Evolutionary conservation across 1,140 invertebrate species (phyloP), one percentile per base, ranked within the genome.

Genomic region (Drosophila asahinai): DNA sequence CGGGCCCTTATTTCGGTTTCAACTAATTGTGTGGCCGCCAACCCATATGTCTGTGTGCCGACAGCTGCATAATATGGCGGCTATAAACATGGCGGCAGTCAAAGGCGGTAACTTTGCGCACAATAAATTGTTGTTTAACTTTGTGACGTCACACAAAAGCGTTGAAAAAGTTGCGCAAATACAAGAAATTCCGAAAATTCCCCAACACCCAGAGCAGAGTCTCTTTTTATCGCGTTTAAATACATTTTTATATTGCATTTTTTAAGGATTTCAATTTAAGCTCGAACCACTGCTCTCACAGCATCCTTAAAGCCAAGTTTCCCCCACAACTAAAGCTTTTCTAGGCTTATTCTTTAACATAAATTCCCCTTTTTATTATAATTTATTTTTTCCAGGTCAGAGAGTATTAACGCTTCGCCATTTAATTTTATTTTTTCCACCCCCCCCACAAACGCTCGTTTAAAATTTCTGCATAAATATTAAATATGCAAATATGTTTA

Each of bases 401-500:
- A 72, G 70, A 25, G 68, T 61, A 61, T 74, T 40, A 17, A 12
- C n/a, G 17, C 11, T 40, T 59, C 68, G 54, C 51, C 30, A 52
- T 60, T 60, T 51, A 11, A 52, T 11, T 3, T 25, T 25, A 49
- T 36, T 73, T 71, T 60, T 36, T n/a, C 11, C 42, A 8, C 30
- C n/a, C 12, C 42, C 19, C 19, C 19, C 38, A 51, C 36, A 0
- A 3, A 3, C 27, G n/a, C 15, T 27, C 45, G 19, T 30, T 73
- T 52, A 17, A 30, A 52, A 61, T 61, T 73, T 72, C 51, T 43
- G 55, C 55, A 73, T 73, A 74, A 73, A 74, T 73, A 74, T 74
- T 51, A 74, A 74, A 61, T 74, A 73, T 74, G 71, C 55, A 74
- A 74, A 74, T 74, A 73, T 52, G 68, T 30, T 73, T 74, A 61